Percentiles rank a stretch among this genome's conserved stretches.
Evolutionary conservation across 2,113 vertebrate genomes (phyloP).

Genomic region (Pyxicephalus adspersus): DNA sequence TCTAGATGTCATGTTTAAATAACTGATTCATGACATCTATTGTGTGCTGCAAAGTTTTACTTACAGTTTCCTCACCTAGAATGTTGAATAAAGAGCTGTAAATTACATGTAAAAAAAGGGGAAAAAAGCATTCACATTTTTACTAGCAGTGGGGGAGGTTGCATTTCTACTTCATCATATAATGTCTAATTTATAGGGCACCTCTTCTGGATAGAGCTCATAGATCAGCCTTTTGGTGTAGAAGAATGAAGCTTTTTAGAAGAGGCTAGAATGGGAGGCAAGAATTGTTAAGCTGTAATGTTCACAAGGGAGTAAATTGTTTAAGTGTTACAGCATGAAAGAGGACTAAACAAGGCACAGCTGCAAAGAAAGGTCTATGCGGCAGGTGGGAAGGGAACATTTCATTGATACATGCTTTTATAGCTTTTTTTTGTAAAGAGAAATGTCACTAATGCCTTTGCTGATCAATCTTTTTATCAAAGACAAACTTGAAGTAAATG

Average conservation of each 20-base stretch:
- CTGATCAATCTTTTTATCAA: slow-evolving; percentile 3
- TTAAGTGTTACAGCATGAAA: slow-evolving; percentile 38
- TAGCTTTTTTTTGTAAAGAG: background rate
- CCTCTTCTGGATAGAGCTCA: slow-evolving; percentile 47
- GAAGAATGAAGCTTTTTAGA: slow-evolving; percentile 45
- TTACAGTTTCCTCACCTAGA: slow-evolving; percentile 37
- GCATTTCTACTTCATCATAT: slow-evolving; percentile 14
- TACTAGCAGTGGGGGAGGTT: slow-evolving; percentile 11
- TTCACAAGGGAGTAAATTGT: slow-evolving; percentile 45
- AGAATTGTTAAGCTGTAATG: slow-evolving; percentile 43
- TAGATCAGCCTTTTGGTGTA: slow-evolving; percentile 46
- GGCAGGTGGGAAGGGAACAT: slow-evolving; percentile 11
- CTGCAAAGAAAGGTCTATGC: slow-evolving; percentile 40
- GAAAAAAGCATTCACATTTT: background rate
- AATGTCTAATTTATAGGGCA: slow-evolving; percentile 46
- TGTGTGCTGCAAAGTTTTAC: slow-evolving; percentile 43
- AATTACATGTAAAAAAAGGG: slow-evolving; percentile 35
- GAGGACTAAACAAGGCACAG: slow-evolving; percentile 12
- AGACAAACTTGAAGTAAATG: no score
- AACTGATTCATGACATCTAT: slow-evolving; percentile 52
- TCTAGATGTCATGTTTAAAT: slow-evolving; percentile 45
- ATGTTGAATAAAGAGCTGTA: slow-evolving; percentile 28
- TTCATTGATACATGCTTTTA: slow-evolving; percentile 3
- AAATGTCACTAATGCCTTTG: background rate
- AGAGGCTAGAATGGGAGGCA: slow-evolving; percentile 22